These are phyloP conservation scores for Eurypyga helias DNA, from an alignment of 2,113 vertebrate species.

Conservation along the genomic window DNA sequence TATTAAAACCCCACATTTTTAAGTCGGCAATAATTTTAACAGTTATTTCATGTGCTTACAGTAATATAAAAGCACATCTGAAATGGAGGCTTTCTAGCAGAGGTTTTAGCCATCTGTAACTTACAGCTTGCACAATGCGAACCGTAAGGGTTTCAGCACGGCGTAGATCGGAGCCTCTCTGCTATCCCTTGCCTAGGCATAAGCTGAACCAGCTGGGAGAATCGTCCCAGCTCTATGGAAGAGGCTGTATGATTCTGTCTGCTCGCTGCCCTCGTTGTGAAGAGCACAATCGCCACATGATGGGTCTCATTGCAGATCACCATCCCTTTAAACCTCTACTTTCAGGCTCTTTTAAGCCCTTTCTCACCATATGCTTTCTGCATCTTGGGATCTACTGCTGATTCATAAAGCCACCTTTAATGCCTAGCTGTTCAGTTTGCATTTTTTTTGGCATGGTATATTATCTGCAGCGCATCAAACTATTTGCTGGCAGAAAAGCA, in stretches of 20 bases:
- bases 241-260: fast-evolving
- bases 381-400: background rate
- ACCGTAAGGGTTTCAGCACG: background rate
- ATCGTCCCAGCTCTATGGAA: background rate
- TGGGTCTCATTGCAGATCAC: background rate
- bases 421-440: background rate
- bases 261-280: background rate
- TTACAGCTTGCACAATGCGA: background rate
- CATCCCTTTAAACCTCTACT: background rate
- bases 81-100: background rate
- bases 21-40: background rate
- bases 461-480: background rate
- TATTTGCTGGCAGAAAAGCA: background rate
- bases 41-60: background rate
- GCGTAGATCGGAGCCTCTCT: background rate
- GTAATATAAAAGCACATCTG: background rate
- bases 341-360: background rate
- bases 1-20: background rate
- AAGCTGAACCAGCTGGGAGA: background rate
- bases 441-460: background rate
- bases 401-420: background rate
- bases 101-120: background rate
- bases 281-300: fast-evolving
- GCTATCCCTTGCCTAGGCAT: background rate
- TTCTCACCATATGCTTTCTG: background rate